These are phyloP conservation scores for Caranx ignobilis DNA, from an alignment of 2,113 vertebrate species.

Conservation along the genomic window DNA sequence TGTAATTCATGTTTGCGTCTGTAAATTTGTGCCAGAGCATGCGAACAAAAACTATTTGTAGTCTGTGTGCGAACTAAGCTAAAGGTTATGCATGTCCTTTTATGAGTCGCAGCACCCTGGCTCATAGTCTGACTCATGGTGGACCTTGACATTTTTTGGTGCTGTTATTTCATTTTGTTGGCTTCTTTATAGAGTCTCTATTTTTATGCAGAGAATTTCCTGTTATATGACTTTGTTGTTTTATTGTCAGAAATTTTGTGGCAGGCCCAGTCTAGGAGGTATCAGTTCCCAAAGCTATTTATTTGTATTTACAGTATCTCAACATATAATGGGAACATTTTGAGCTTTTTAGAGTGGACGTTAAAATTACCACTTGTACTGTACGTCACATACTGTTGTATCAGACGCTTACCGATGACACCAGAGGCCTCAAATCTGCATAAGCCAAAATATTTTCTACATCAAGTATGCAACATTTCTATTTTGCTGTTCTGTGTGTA, in stretches of 20 bases:
- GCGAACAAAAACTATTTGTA: conserved; percentile 73
- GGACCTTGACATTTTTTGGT: conserved; percentile 22
- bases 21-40: conserved; percentile 73
- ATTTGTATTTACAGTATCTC: conserved; percentile 45
- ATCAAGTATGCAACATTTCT: not conserved
- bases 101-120: conserved; percentile 34
- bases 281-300: conserved; percentile 32
- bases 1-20: conserved; percentile 81
- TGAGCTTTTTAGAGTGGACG: conserved; percentile 20
- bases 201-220: conserved; percentile 56
- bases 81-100: conserved; percentile 54
- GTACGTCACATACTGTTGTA: conserved; percentile 15
- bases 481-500: not conserved
- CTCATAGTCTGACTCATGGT: conserved; percentile 47
- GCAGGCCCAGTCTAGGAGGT: conserved; percentile 2
- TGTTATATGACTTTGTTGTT: conserved; percentile 54
- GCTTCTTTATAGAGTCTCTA: conserved; percentile 30
- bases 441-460: not conserved
- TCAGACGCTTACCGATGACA: conserved; percentile 26
- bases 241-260: conserved; percentile 47
- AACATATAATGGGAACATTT: conserved; percentile 28
- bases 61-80: conserved; percentile 53
- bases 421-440: not conserved
- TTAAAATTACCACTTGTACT: conserved; percentile 25
- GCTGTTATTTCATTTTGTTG: conserved; percentile 13